Conservation (phyloP, 2,113 vertebrate species). For the Syrmaticus mikado region DNA sequence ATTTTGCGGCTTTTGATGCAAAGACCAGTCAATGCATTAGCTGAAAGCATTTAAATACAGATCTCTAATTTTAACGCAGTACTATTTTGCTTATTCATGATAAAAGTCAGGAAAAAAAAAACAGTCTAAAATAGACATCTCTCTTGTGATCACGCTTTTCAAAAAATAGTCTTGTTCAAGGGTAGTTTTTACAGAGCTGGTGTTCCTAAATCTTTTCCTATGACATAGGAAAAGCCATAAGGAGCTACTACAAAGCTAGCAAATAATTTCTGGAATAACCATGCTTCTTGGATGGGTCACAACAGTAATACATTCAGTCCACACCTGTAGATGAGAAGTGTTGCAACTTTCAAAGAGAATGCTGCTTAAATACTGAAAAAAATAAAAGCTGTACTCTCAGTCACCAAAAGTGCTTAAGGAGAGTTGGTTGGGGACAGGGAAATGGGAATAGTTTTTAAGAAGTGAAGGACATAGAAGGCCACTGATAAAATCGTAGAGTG, state of each 20-base stretch:
- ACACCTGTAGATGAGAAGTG: neutral
- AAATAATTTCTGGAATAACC: neutral
- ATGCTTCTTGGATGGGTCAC: neutral
- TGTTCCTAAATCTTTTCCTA: neutral
- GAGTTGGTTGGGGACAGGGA: neutral
- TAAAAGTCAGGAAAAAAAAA: neutral
- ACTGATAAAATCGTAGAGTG: neutral
- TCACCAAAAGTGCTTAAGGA: neutral
- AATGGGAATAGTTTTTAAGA: neutral
- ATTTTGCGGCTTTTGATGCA: neutral
- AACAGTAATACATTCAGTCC: neutral
- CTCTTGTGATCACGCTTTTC: neutral
- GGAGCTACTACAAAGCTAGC: neutral
- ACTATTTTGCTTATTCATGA: neutral
- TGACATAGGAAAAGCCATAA: neutral
- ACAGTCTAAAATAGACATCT: neutral
- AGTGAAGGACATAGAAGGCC: neutral
- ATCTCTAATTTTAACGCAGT: neutral
- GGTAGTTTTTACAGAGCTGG: neutral
- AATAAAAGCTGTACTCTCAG: neutral
- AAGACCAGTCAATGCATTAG: neutral
- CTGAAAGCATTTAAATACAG: neutral
- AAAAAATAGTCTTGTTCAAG: neutral
- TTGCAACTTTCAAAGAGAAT: neutral
- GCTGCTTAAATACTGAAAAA: neutral